Conservation (phyloP, 2,797 vertebrate species). For the Urosaurus nigricauda region DNA sequence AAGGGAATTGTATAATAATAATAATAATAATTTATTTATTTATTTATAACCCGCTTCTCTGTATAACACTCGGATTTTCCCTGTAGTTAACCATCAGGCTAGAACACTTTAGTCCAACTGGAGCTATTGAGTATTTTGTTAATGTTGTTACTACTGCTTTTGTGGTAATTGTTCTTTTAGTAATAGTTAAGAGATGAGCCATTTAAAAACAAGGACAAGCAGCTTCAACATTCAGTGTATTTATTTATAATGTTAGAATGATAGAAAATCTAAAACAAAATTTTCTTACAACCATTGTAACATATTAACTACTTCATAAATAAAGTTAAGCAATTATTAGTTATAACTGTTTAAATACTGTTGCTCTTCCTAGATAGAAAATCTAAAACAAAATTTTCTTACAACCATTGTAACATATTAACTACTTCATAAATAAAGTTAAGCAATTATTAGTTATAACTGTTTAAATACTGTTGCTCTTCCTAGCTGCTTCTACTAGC, state of each 20-base stretch:
- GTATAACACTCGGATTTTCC: no score
- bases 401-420: background rate
- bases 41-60: no score
- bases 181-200: conserved; percentile 35
- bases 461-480: background rate
- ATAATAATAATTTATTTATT: no score
- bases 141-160: no score
- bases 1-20: no score
- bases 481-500: no score
- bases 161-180: background rate
- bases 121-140: no score
- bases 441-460: background rate
- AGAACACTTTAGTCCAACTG: no score
- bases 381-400: background rate
- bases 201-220: conserved; percentile 35
- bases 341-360: background rate
- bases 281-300: background rate
- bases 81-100: no score
- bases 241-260: background rate
- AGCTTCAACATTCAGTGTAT: background rate
- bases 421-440: background rate
- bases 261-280: background rate
- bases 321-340: background rate
- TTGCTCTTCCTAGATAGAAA: background rate
- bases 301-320: background rate